These are phyloP conservation scores for Percopsis omiscomaycus DNA, from an alignment of 2,797 vertebrate species.

Conservation along the genomic window DNA sequence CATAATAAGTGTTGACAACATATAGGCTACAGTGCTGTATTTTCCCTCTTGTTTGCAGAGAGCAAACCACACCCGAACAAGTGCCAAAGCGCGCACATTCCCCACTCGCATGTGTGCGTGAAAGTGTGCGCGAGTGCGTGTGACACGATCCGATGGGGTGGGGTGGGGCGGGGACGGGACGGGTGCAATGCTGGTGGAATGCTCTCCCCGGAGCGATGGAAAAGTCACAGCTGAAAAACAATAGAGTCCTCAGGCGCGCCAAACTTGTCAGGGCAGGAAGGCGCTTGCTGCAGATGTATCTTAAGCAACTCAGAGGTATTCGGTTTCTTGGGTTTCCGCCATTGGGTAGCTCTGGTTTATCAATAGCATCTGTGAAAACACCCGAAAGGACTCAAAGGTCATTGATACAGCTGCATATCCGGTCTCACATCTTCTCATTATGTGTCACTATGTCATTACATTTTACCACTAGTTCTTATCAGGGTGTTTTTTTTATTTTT, in stretches of 20 bases:
- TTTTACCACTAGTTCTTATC: too few relatives aligned
- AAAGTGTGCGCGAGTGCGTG: constrained; percentile 8
- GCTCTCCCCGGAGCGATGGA: constrained; percentile 63
- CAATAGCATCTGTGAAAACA: not conserved
- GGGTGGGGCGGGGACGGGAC: constrained; percentile 13
- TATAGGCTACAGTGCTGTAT: too few relatives aligned
- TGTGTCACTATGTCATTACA: not conserved
- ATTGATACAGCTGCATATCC: constrained; percentile 1
- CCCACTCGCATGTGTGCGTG: constrained; percentile 7
- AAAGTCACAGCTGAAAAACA: constrained; percentile 59
- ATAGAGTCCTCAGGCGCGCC: constrained; percentile 28
- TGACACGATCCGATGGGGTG: constrained; percentile 6
- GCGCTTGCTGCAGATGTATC: constrained; percentile 12
- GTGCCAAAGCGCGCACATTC: constrained; percentile 8
- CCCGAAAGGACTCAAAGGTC: constrained; percentile 22
- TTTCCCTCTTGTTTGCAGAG: constrained; percentile 52
- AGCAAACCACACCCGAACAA: constrained; percentile 64
- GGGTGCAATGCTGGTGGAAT: constrained; percentile 44
- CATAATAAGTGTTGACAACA: too few relatives aligned
- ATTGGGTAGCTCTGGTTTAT: constrained; percentile 17
- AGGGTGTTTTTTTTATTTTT: too few relatives aligned
- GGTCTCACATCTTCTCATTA: not conserved
- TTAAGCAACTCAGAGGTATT: constrained; percentile 1
- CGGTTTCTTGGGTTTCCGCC: constrained; percentile 12
- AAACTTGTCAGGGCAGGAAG: constrained; percentile 64